Conservation (phyloP, 2,888 invertebrate genomes). For the Melinaea marsaeus region DNA sequence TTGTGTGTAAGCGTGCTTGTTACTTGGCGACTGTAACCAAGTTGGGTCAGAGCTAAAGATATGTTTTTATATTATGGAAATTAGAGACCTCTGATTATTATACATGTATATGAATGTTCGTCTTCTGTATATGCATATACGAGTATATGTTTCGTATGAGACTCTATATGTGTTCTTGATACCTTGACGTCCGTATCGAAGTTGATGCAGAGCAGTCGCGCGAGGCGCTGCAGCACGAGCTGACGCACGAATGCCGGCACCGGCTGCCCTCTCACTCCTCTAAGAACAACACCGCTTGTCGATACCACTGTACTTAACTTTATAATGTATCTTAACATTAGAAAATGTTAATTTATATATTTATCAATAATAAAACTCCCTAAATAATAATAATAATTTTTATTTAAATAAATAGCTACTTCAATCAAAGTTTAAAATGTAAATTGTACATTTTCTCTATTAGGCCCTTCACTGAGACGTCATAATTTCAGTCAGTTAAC, state of each 20-base stretch:
- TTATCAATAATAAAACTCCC: too few relatives aligned
- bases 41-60: too few relatives aligned
- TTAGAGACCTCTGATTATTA: too few relatives aligned
- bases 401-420: not conserved
- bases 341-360: too few relatives aligned
- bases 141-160: not conserved
- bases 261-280: slow-evolving; percentile 88
- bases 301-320: slow-evolving; percentile 12
- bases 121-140: too few relatives aligned
- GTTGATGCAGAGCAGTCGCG: slow-evolving; percentile 84
- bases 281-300: slow-evolving; percentile 63
- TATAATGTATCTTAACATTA: not conserved
- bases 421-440: too few relatives aligned
- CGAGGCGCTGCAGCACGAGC: slow-evolving; percentile 85
- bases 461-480: not conserved
- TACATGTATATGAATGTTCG: too few relatives aligned
- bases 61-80: too few relatives aligned
- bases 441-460: too few relatives aligned
- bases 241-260: slow-evolving; percentile 84
- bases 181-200: slow-evolving; percentile 79
- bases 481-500: not conserved
- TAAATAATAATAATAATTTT: not conserved
- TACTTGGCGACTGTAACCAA: too few relatives aligned
- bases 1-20: too few relatives aligned
- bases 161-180: slow-evolving; percentile 12